These are phyloP conservation scores for Cromileptes altivelis DNA, from an alignment of 2,113 vertebrate genomes.

Conservation along the genomic window DNA sequence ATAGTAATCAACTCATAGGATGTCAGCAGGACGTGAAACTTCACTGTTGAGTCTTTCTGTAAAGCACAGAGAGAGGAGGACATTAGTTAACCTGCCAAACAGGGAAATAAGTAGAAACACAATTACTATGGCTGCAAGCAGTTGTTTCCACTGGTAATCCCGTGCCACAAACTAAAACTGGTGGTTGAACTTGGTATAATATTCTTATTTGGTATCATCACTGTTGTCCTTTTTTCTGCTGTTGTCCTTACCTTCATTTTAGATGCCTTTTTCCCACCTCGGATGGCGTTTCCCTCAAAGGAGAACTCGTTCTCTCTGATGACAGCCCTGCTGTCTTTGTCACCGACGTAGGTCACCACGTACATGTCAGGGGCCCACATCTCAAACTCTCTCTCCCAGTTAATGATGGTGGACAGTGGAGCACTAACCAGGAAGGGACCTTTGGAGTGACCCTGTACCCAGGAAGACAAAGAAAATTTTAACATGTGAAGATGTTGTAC, in stretches of 20 bases:
- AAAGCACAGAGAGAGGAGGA: slow-evolving; percentile 29
- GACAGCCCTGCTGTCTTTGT: slow-evolving; percentile 97
- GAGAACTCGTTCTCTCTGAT: slow-evolving; percentile 98
- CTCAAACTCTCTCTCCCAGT: slow-evolving; percentile 99
- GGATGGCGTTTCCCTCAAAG: slow-evolving; percentile 96
- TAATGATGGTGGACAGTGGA: slow-evolving; percentile 97
- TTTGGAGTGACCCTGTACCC: slow-evolving; percentile 94
- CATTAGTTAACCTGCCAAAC: neutral
- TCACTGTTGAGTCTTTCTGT: slow-evolving; percentile 97
- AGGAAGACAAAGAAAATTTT: slow-evolving; percentile 1
- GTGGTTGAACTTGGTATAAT: neutral
- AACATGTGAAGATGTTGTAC: neutral
- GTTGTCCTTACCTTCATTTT: slow-evolving; percentile 92
- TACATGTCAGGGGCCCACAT: slow-evolving; percentile 99
- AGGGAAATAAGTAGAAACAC: neutral
- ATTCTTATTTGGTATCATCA: neutral
- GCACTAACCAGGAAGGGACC: slow-evolving; percentile 98
- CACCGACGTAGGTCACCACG: slow-evolving; percentile 96
- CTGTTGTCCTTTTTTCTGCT: neutral
- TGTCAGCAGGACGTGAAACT: slow-evolving; percentile 95
- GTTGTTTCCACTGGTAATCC: neutral
- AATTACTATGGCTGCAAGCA: neutral
- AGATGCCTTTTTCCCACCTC: slow-evolving; percentile 96
- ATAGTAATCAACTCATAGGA: slow-evolving; percentile 98
- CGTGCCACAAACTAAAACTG: neutral